phyloP scores from a whole-genome alignment of 92 coral and sea anemone genomes.

The Porites lobata region DNA sequence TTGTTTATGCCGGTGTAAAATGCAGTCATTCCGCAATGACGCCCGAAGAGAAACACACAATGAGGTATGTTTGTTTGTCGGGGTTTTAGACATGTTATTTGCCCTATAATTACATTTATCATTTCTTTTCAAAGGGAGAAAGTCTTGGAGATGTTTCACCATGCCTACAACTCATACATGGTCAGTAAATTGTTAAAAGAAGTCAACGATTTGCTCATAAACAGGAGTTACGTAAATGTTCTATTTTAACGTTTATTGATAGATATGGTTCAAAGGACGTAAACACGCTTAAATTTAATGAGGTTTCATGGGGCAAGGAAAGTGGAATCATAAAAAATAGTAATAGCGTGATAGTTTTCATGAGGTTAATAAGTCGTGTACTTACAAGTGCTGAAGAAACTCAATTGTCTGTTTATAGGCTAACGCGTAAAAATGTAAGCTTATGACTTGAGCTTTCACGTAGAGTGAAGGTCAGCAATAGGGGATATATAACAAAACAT shows the following conservation, averaged over 20 bases:
- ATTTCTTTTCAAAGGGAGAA: slow-evolving; percentile 73
- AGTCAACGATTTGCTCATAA: background rate
- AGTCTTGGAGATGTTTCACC: slow-evolving; percentile 97
- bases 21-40: slow-evolving; percentile 76
- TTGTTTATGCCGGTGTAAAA: slow-evolving; percentile 58
- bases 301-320: background rate
- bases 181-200: slow-evolving; percentile 62
- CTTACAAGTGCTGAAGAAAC: background rate
- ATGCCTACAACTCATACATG: slow-evolving; percentile 98
- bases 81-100: background rate
- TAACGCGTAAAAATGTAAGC: background rate
- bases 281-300: background rate
- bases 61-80: slow-evolving; percentile 68
- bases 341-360: background rate
- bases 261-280: background rate
- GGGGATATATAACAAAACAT: background rate
- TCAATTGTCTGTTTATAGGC: background rate
- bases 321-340: too few relatives aligned
- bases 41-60: slow-evolving; percentile 77
- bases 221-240: slow-evolving; percentile 15
- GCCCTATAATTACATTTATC: background rate
- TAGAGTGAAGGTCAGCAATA: background rate
- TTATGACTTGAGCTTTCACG: background rate
- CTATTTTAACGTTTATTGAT: background rate
- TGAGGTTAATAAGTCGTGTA: background rate